phyloP scores from a whole-genome alignment of 2,888 invertebrate species.

The Drosophila prostipennis region DNA sequence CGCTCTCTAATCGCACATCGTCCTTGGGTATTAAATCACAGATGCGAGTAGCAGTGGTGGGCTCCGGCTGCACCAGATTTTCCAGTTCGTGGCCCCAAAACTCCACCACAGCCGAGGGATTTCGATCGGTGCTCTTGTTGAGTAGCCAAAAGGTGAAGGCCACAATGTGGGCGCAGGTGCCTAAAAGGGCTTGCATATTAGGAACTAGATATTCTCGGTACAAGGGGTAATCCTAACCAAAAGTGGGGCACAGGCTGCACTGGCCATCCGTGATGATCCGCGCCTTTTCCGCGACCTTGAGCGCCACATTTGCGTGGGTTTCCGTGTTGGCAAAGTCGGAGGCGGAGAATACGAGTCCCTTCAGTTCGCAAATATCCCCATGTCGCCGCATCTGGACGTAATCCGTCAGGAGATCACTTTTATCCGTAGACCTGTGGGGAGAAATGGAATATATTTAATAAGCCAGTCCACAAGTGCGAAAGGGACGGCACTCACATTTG shows the following conservation, averaged over 20 bases:
- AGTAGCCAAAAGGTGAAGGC: conserved; percentile 82
- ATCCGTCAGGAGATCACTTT: conserved; percentile 77
- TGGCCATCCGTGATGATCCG: conserved; percentile 67
- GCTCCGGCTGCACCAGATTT: conserved; percentile 66
- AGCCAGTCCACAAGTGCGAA: neutral
- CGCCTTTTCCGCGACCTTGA: conserved; percentile 70
- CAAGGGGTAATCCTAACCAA: conserved; percentile 48
- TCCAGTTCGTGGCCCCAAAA: conserved; percentile 82
- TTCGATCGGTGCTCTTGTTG: conserved; percentile 67
- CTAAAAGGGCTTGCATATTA: conserved; percentile 40
- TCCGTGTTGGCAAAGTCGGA: conserved; percentile 69
- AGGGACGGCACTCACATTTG: conserved; percentile 44
- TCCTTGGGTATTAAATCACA: conserved; percentile 78
- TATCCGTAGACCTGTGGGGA: conserved; percentile 46
- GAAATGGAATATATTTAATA: neutral
- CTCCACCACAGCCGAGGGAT: conserved; percentile 65
- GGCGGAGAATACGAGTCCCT: conserved; percentile 77
- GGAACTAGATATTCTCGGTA: neutral
- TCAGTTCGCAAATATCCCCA: conserved; percentile 69
- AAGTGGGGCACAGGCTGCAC: conserved; percentile 73
- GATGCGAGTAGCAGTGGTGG: conserved; percentile 67
- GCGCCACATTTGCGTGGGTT: conserved; percentile 66
- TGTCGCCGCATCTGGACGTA: conserved; percentile 80
- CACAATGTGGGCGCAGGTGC: conserved; percentile 77
- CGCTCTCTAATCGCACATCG: conserved; percentile 72